Base-by-base conservation (phyloP, 2,888 invertebrate genomes). In the Synergus laeviventris region DNA sequence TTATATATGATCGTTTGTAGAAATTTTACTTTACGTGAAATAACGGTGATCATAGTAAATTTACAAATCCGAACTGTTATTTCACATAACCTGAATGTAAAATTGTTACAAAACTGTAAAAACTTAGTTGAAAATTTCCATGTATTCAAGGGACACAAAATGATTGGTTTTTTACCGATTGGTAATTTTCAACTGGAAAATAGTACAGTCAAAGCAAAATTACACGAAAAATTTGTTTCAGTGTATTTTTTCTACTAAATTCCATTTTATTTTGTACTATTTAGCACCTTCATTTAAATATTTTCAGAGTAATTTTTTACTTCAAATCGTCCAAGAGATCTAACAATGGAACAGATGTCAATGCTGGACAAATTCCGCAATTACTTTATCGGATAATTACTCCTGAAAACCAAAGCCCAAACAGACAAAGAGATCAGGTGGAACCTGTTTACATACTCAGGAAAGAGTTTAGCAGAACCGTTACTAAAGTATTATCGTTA, bases 301-400 rank as follows among this genome's bases (percentile, higher is more conserved):
- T 75, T 85, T 87, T 14, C 86, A 94, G 93, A 90, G 95, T 98
- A 5, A 93, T 96, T 2, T 99, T 99, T 91, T 96, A 97, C 87
- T 99, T 99, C 91, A 98, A 98, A 92, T 97, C 98, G 0, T 98
- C 98, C 0, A 97, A 97, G 89, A 97, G 97, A 91, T 98, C 99
- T 0, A 99, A 99, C 90, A 99, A 99, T 90, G 99, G 99, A 31
- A 99, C 99, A 0, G 99, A 99, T 88, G 97, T 98, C 0, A 98
- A 98, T 90, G 98, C 98, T 0, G 99, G 99, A 0, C 99, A 99
- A 92, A 97, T 99, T 85, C 99, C 99, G 0, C 97, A 97, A 87
- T 92, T 99, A 42, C 91, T 96, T 12, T 96, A 95, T 90, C 94
- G 95, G 84, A 92, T 95, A 31, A 93, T 95, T 12, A 93, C 94